A percentile compares a stretch with the other conserved stretches of the same genome.
These are phyloP conservation scores for Candoia aspera DNA, from an alignment of 2,113 vertebrate species.

Conservation along the genomic window DNA sequence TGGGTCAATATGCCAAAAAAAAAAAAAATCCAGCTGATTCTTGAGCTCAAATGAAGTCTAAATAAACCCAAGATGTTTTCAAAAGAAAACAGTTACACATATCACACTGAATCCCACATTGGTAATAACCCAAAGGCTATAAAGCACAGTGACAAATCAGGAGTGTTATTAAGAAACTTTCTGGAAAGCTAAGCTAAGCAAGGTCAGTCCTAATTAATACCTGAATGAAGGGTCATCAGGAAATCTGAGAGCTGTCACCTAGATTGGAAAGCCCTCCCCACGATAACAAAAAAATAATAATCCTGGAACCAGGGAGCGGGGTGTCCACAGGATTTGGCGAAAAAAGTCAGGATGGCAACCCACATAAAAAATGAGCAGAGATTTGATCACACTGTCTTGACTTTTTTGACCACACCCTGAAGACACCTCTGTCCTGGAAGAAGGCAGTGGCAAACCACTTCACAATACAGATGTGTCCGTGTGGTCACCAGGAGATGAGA, in stretches of 20 bases:
- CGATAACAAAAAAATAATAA: not conserved
- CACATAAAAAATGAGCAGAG: not conserved
- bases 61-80: not conserved
- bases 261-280: not conserved
- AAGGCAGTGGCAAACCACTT: not conserved
- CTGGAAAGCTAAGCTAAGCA: not conserved
- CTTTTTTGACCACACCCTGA: not conserved
- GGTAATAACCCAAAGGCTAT: not conserved
- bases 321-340: not conserved
- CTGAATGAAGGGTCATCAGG: not conserved
- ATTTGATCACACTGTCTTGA: not conserved
- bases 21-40: too few relatives aligned
- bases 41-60: constrained; percentile 1
- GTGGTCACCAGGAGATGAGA: not conserved
- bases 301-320: not conserved
- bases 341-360: not conserved
- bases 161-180: not conserved
- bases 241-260: not conserved
- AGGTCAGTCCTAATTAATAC: not conserved
- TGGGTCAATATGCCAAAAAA: not conserved
- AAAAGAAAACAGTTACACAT: constrained; percentile 4
- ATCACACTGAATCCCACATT: not conserved
- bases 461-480: not conserved
- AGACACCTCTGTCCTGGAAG: not conserved
- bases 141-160: not conserved